Evolutionary conservation across 2,888 invertebrate genomes (phyloP).

Genomic region (Lycia hirtaria): DNA sequence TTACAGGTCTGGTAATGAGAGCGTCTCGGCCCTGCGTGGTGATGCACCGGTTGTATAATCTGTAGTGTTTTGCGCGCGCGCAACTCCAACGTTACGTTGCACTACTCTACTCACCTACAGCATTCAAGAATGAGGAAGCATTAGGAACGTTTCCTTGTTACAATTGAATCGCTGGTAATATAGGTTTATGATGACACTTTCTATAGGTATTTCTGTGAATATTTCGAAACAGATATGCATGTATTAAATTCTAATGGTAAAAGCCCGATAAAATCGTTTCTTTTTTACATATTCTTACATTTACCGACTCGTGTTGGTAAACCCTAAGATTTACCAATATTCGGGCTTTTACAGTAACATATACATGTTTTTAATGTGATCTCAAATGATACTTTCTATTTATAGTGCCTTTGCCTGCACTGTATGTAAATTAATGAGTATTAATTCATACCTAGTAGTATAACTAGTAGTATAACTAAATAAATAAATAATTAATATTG

Average conservation of each 20-base stretch:
- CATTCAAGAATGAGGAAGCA: constrained; percentile 74
- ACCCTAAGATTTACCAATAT: too few species aligned
- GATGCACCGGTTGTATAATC: constrained; percentile 67
- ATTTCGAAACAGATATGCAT: constrained; percentile 25
- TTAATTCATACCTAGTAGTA: too few species aligned
- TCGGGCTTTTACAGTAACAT: too few species aligned
- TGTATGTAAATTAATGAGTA: too few species aligned
- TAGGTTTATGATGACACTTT: constrained; percentile 39
- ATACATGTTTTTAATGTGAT: too few species aligned
- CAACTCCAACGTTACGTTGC: constrained; percentile 57
- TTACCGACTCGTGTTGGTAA: too few species aligned
- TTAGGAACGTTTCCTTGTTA: constrained; percentile 72
- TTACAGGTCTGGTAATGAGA: constrained; percentile 69
- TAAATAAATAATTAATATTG: too few species aligned
- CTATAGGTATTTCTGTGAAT: constrained; percentile 3
- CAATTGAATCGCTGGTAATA: constrained; percentile 63
- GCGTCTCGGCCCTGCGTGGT: constrained; percentile 60
- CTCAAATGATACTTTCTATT: too few species aligned
- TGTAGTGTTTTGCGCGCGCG: constrained; percentile 51
- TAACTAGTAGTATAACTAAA: too few species aligned
- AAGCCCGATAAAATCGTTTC: too few species aligned
- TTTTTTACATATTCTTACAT: neutral
- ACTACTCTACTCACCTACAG: constrained; percentile 70
- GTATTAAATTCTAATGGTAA: too few species aligned
- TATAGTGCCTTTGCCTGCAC: too few species aligned